Evolutionary conservation across 2,113 vertebrate genomes (phyloP).

Genomic region (Haemorhous mexicanus): DNA sequence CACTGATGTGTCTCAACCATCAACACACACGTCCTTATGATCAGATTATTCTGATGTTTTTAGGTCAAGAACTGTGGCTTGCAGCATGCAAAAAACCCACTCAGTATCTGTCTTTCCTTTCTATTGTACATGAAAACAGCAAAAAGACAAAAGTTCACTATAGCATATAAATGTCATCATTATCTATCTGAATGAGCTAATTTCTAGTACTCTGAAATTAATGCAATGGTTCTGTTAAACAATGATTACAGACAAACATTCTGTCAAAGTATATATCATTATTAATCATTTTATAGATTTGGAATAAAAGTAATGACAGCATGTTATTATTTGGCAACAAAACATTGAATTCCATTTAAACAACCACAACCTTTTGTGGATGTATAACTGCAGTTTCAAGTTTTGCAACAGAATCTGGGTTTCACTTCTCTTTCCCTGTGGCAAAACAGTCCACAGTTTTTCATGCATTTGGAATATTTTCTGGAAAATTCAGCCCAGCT

Average conservation of each 20-base stretch:
- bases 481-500: not conserved
- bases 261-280: not conserved
- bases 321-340: not conserved
- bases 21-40: not conserved
- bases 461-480: not conserved
- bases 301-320: not conserved
- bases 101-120: not conserved
- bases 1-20: not conserved
- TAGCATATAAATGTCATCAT: not conserved
- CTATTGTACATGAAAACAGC: not conserved
- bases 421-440: not conserved
- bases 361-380: not conserved
- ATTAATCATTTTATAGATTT: not conserved
- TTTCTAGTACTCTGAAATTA: not conserved
- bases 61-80: not conserved
- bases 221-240: constrained; percentile 12
- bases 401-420: not conserved
- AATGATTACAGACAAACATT: not conserved
- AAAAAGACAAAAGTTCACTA: not conserved
- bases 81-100: not conserved
- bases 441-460: not conserved
- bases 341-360: not conserved
- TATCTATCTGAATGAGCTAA: not conserved
- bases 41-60: not conserved
- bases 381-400: not conserved